Base-by-base conservation (phyloP, 2,888 invertebrate genomes). In the Hypsopygia costalis region DNA sequence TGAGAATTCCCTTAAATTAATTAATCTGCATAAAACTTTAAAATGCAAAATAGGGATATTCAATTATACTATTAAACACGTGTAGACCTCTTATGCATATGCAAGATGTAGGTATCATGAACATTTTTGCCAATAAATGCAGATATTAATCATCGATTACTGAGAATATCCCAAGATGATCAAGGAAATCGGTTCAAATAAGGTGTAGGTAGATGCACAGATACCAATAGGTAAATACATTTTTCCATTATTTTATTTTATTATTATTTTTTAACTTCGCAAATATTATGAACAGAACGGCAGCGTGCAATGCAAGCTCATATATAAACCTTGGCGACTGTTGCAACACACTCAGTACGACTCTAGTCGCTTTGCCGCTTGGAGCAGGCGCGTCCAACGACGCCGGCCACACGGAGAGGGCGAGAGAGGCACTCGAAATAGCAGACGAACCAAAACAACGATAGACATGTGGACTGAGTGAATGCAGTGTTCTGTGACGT, bases 361-460 rank as follows among this genome's bases (percentile, higher is more conserved):
- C 89, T 89, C 89, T 89, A 89, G 89, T 89, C 89, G 89, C 89
- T 88, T 88, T 89, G 89, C 89, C 89, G 89, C 73, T 86, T 80
- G 88, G 87, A 80, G 61, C 82, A 72, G 82, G 86, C 81, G 80
- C 81, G 78, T 74, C 52, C 36, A 43, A 69, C 72, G 76, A 71
- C 75, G 85, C 83, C 85, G 79, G 69, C 81, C 81, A 77, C 73
- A 81, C 87, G 88, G 89, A 88, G 82, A 89, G 86, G 82, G 89
- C 85, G 89, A 89, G 89, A 89, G 89, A 89, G 86, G 62, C 52
- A 53, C n/a, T 71, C 69, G 62, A 71, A 55, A 57, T 61, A 65
- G 66, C 61, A 65, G 66, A 74, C 69, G 61, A 72, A 58, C 55
- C 55, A 62, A 64, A 62, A 66, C 71, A 63, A 63, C 57, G 54